These are phyloP conservation scores for Phaonia tiefii DNA, from an alignment of 2,888 invertebrate genomes.

Conservation along the genomic window DNA sequence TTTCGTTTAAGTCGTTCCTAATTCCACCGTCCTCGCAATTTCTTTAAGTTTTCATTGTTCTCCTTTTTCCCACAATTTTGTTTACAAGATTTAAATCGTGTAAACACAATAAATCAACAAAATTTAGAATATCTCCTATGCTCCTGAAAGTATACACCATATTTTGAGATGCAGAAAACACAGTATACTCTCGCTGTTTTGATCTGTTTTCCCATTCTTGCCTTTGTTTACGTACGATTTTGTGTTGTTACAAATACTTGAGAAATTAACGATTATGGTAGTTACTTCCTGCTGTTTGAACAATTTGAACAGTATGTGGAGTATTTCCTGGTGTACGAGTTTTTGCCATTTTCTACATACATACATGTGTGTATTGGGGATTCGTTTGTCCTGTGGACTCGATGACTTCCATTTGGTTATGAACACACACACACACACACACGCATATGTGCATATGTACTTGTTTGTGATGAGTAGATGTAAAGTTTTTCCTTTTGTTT, in stretches of 20 bases:
- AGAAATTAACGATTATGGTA: slow-evolving; percentile 22
- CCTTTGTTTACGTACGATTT: background rate
- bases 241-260: slow-evolving; percentile 2
- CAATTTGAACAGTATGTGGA: background rate
- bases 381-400: background rate
- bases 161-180: background rate
- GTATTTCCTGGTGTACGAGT: background rate
- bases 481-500: background rate
- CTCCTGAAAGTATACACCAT: slow-evolving; percentile 5
- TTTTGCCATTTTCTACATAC: too few relatives aligned
- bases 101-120: slow-evolving; percentile 34
- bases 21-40: background rate
- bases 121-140: slow-evolving; percentile 11
- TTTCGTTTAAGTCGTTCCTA: background rate
- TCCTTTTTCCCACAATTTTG: background rate
- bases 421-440: background rate
- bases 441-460: background rate
- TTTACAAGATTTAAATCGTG: slow-evolving; percentile 18
- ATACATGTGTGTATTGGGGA: too few relatives aligned
- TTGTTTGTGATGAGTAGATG: background rate
- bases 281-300: background rate
- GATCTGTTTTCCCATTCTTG: background rate
- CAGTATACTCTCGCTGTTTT: background rate
- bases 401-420: slow-evolving; percentile 2
- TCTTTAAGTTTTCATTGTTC: background rate